Evolutionary conservation across 2,113 vertebrate species (phyloP), one percentile per base, ranked within the genome.

Genomic region (Mormyrus iriodes): DNA sequence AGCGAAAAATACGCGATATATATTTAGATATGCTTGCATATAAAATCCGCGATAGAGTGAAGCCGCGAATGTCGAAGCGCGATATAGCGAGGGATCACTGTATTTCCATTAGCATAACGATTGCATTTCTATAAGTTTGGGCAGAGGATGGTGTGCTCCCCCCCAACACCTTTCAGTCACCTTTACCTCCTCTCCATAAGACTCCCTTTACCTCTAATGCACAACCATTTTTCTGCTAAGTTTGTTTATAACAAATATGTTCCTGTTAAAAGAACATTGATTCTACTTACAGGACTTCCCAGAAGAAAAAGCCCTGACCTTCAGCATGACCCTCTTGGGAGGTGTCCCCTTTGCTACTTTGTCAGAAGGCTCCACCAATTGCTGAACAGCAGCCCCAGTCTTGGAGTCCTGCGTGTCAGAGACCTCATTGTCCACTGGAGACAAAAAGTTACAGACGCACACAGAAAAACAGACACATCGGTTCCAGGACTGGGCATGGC

Each of bases 241-340:
- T 19, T 42, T 39, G 35, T 42, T 76, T 42, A 76, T 31, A 39
- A 76, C 35, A 79, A 35, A 42, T 39, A 7, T 42, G 17, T 76
- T 76, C 31, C 69, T 5, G 31, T 79, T 42, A 79, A 35, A 79
- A 19, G 73, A 17, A 42, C 15, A 0, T 21, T 79, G 31, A 79
- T 17, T 42, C 15, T 79, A 79, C 35, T 79, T 79, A 2, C 13
- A 76, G 35, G 39, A 76, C 13, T 35, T 39, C 61, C 35, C 69
- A 76, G 8, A 76, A 76, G 69, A 79, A 79, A 79, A 39, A 39
- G 73, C 35, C 73, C 27, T 96, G 94, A 99, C 98, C 98, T 99
- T 99, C 93, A 99, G 95, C 0, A 97, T 99, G 94, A 98, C 99
- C 90, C 97, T 97, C 92, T 98, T 99, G 0, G 97, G 99, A 0